Evolutionary conservation across 2,797 vertebrate genomes (phyloP), one percentile per base, ranked within the genome.

Genomic region (Miichthys miiuy): DNA sequence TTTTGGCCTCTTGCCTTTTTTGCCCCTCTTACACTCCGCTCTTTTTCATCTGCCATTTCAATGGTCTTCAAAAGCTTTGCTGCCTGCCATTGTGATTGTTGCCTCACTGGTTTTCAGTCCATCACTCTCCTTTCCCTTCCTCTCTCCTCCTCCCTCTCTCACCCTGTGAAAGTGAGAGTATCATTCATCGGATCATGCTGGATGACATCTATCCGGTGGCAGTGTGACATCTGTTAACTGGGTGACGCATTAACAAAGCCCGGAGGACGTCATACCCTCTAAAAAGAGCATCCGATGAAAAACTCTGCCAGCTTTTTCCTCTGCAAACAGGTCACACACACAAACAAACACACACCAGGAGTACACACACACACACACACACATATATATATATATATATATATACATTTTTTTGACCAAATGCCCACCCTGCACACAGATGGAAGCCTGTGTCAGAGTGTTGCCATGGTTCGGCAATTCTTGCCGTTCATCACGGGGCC

Each of bases 401-500:
- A 75, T 51, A 55, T 72, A 38, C 41, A 17, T 34, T 27, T 10
- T 72, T 62, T 48, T 56, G 23, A 71, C 46, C 75, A 76, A 61
- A 86, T 71, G 66, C 20, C 58, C 69, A 54, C 68, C 70, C 47
- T 42, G 38, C 52, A 77, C 62, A 38, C 1, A 2, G 23, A 72
- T 50, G 58, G 56, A 65, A 70, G 85, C 80, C 78, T 67, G 71
- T 79, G 87, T 90, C 79, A 80, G 58, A 27, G 73, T 66, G 82
- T 92, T 90, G 38, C 87, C 80, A 83, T 91, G 84, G 91, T 78
- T 81, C 81, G 1, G 10, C 27, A 6, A 72, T 87, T 77, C 68
- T 77, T 57, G 55, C 77, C 6, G 18, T 80, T 77, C 81, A 81
- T 77, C 75, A 83, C 72, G 41, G 86, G 84, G 86, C 80, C 64